Evolutionary conservation across 2,113 vertebrate genomes (phyloP), one percentile per base, ranked within the genome.

Genomic region (Lates calcarifer): DNA sequence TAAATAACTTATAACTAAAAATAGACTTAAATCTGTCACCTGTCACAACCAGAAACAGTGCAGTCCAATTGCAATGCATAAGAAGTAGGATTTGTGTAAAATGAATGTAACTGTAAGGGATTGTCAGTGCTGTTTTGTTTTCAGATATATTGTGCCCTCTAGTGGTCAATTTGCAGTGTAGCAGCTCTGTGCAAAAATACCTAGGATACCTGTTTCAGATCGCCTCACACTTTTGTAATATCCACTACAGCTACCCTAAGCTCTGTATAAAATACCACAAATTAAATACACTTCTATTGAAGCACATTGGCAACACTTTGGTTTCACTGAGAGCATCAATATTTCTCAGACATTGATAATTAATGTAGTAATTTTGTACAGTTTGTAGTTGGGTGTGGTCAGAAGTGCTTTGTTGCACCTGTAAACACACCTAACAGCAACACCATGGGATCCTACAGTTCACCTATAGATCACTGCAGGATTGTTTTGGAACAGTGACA

Each of bases 121-220:
- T 17, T 15, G 5, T 4, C 17, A 60, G 2, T 5, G 3, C 2
- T 26, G 13, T 63, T 39, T 39, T 37, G 15, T 28, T 68, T 72
- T 28, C 5, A 57, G 37, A 11, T 37, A 64, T 17, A 43, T 1
- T 15, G 3, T 4, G 56, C 82, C 87, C 62, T 76, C 84, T 89
- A 31, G 82, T 76, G 89, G 77, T 9, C 14, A 47, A 8, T 17
- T 43, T 24, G 0, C 18, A 8, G 13, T 0, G 1, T 3, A 5
- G 56, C 77, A 56, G 39, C 24, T 35, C 5, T 56, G 3, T 18
- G 31, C 15, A 31, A 14, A 47, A 20, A 18, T 49, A 37, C 20
- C 28, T 67, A n/a, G 22, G 33, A 43, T 31, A 55, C 31, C 17
- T 31, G 26, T 31, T 6, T 31, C 2, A 29, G 26, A 10, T 1